Evolutionary conservation across 2,888 invertebrate species (phyloP).

Genomic region (Drosophila buzzatii): DNA sequence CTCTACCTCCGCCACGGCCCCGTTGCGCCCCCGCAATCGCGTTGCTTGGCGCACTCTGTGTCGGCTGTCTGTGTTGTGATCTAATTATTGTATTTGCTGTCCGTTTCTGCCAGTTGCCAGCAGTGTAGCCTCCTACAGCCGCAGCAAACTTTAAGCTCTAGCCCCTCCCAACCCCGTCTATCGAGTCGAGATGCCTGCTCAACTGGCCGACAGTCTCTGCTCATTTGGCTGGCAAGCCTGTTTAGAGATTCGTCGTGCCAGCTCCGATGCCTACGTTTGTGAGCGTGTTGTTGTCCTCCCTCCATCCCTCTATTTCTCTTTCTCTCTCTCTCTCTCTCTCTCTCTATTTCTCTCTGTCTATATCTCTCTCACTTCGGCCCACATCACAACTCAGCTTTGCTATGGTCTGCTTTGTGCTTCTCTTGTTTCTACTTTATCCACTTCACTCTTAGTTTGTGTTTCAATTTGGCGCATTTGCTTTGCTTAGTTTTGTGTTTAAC

Average conservation of each 20-base stretch:
- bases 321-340: conserved; percentile 1
- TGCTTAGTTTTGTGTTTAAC: conserved; percentile 63
- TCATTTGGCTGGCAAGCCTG: conserved; percentile 70
- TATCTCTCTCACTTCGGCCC: not conserved
- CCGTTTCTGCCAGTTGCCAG: conserved; percentile 60
- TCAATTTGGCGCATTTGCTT: conserved; percentile 69
- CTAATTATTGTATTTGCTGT: conserved; percentile 79
- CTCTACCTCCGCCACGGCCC: not conserved
- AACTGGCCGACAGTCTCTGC: conserved; percentile 50
- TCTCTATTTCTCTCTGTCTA: not conserved
- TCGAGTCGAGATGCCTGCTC: conserved; percentile 22
- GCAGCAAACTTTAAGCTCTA: conserved; percentile 10
- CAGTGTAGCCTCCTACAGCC: conserved; percentile 61
- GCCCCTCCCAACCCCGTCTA: not conserved
- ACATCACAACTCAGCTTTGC: conserved; percentile 1
- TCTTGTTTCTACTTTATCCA: conserved; percentile 48
- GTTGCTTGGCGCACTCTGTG: conserved; percentile 40
- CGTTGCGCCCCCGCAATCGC: conserved; percentile 51
- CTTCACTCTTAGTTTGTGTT: conserved; percentile 58
- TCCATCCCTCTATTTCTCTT: no score
- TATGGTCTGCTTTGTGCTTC: conserved; percentile 18
- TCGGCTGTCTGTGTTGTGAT: conserved; percentile 71
- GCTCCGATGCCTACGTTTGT: conserved; percentile 20
- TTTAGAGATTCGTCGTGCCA: conserved; percentile 62
- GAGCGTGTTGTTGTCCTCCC: not conserved